Evolutionary conservation across 1,140 invertebrate genomes (phyloP).

Genomic region (Solenopsis fugax): DNA sequence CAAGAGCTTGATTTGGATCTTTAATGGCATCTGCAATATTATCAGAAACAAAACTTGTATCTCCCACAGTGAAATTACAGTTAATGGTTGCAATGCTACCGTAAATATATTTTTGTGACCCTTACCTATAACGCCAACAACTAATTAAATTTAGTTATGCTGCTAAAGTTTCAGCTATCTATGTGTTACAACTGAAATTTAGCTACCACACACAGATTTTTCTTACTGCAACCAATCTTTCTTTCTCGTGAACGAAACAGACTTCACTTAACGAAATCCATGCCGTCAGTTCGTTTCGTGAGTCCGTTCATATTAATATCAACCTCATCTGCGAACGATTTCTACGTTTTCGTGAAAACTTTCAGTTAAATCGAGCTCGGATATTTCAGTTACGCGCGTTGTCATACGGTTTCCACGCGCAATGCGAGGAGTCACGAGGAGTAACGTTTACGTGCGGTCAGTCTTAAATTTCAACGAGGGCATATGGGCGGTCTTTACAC

Average conservation of each 20-base stretch:
- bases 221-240: too few species aligned
- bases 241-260: not conserved
- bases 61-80: too few species aligned
- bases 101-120: too few species aligned
- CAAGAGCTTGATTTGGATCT: too few species aligned
- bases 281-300: not conserved
- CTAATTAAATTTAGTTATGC: too few species aligned
- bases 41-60: too few species aligned
- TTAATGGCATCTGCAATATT: too few species aligned
- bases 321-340: not conserved
- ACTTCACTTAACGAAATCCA: not conserved
- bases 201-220: too few species aligned
- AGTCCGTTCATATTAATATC: not conserved
- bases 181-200: too few species aligned
- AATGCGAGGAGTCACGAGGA: not conserved
- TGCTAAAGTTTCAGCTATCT: too few species aligned
- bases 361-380: not conserved
- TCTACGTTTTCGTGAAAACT: not conserved
- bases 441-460: slow-evolving; percentile 4
- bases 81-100: too few species aligned
- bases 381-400: not conserved
- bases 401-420: not conserved
- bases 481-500: not conserved
- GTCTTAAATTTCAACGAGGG: slow-evolving; percentile 12
- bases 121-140: too few species aligned